A percentile compares a stretch with the other conserved stretches of the same genome.
Evolutionary conservation across 1,140 invertebrate species (phyloP).

Genomic region (Radopholus similis): DNA sequence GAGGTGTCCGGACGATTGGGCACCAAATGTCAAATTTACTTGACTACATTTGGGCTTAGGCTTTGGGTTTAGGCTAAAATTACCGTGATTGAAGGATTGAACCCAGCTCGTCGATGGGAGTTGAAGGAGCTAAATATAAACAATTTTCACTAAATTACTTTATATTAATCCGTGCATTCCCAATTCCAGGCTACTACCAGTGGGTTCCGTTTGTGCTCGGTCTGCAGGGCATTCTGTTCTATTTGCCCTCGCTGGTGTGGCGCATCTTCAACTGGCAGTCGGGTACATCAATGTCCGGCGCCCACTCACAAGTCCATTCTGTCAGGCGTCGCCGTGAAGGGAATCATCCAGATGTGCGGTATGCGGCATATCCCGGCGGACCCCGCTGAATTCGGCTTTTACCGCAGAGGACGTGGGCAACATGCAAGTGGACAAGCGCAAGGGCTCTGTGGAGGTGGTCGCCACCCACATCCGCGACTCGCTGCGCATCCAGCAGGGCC

Average conservation of each 20-base stretch:
- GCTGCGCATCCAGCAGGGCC: conserved; percentile 44
- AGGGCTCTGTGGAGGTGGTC: conserved; percentile 51
- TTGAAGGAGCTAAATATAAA: neutral
- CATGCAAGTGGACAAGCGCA: conserved; percentile 53
- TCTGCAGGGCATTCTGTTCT: conserved; percentile 65
- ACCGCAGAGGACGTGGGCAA: conserved; percentile 55
- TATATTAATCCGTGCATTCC: neutral
- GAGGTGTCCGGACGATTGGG: too few species aligned
- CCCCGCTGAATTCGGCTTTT: too few species aligned
- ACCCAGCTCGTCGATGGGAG: neutral
- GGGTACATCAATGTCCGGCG: conserved; percentile 23
- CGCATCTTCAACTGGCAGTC: conserved; percentile 60
- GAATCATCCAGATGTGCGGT: conserved; percentile 57
- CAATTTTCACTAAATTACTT: neutral
- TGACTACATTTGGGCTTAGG: too few species aligned
- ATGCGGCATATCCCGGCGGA: too few species aligned
- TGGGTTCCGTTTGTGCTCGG: conserved; percentile 63
- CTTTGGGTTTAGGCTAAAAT: neutral
- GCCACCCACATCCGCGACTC: conserved; percentile 55
- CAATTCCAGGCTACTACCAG: conserved; percentile 61
- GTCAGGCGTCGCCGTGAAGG: conserved; percentile 48
- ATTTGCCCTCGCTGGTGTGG: conserved; percentile 64
- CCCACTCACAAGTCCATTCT: neutral
- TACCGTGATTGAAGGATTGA: neutral
- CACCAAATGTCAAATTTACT: too few species aligned